Percentiles rank a stretch among this genome's conserved stretches.
These are phyloP conservation scores for Haliclona indistincta DNA, from an alignment of 37 sponge, comb jelly and placozoan genomes.

Conservation along the genomic window DNA sequence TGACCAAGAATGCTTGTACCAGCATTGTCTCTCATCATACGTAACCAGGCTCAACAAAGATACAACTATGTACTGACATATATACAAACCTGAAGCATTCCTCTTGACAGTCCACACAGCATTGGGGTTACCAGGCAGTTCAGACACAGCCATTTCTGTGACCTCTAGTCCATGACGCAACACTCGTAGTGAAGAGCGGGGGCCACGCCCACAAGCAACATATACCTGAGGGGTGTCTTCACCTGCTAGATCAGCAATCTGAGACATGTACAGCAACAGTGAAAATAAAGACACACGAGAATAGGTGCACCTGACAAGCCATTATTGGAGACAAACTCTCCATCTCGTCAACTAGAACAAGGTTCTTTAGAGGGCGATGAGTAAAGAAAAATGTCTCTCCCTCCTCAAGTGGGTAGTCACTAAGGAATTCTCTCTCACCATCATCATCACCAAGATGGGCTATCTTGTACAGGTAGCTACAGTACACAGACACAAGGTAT, in stretches of 20 bases:
- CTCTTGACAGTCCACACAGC: slow-evolving; percentile 97
- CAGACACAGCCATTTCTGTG: slow-evolving; percentile 99
- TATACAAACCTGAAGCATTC: slow-evolving; percentile 60
- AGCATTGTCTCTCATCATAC: background rate
- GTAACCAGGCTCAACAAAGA: background rate
- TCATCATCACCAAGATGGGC: slow-evolving; percentile 96
- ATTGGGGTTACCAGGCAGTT: slow-evolving; percentile 97
- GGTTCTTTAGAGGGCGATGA: slow-evolving; percentile 90
- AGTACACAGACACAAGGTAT: background rate
- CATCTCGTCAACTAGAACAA: slow-evolving; percentile 91
- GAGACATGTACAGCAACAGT: background rate
- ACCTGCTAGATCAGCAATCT: slow-evolving; percentile 91
- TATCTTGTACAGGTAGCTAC: slow-evolving; percentile 76
- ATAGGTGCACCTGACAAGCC: slow-evolving; percentile 61
- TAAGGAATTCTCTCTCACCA: slow-evolving; percentile 95
- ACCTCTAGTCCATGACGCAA: slow-evolving; percentile 96
- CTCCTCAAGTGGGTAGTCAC: slow-evolving; percentile 85
- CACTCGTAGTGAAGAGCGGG: slow-evolving; percentile 94
- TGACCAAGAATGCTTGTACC: no score
- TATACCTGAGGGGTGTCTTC: slow-evolving; percentile 99
- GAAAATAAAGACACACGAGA: background rate
- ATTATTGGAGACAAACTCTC: slow-evolving; percentile 92
- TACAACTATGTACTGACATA: background rate
- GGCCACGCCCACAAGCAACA: slow-evolving; percentile 97
- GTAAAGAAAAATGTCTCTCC: slow-evolving; percentile 98